Base-by-base conservation (phyloP, 2,888 invertebrate genomes). In the Drosophila sordidapex region DNA sequence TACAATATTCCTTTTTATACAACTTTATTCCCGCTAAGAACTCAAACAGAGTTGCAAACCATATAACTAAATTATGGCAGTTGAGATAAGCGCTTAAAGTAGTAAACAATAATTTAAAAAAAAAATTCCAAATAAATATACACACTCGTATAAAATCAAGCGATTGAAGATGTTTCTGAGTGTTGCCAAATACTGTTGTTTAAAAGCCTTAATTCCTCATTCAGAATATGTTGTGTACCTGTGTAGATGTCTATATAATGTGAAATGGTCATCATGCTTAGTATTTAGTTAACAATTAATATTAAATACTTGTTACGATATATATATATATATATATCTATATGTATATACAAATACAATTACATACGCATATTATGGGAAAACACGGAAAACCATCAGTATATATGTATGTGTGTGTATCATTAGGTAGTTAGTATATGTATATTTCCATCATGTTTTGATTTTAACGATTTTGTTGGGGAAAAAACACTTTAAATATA, bases 221-320 rank as follows among this genome's bases (percentile, higher is more conserved):
- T 27, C 27, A 57, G 31, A 53, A 51, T 36, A 31, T 35, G 59
- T n/a, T 25, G 13, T 57, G 29, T 57, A 25, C 48, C 36, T 54
- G 21, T 54, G 38, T 70, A 5, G 29, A 11, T 57, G 49, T 68
- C 27, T 70, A 25, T 36, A 38, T 58, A 59, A 51, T 49, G 38
- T 49, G 71, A 56, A 83, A 72, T 87, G 89, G 87, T 84, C 89
- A 67, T 74, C 40, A 77, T 87, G 83, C 85, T 86, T 86, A 90
- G 76, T 90, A 86, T 90, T 88, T 86, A 86, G 90, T 78, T 86
- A 86, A 86, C 85, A 86, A 86, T 86, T 82, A 85, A 67, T 70
- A 64, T 66, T 71, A 70, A 43, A 59, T 64, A 59, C 58, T 33
- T 49, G 51, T 53, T 46, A 62, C 36, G 46, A 25, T 46, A 46